Evolutionary conservation across 2,888 invertebrate genomes (phyloP).

Genomic region (Pseudoips prasinana): DNA sequence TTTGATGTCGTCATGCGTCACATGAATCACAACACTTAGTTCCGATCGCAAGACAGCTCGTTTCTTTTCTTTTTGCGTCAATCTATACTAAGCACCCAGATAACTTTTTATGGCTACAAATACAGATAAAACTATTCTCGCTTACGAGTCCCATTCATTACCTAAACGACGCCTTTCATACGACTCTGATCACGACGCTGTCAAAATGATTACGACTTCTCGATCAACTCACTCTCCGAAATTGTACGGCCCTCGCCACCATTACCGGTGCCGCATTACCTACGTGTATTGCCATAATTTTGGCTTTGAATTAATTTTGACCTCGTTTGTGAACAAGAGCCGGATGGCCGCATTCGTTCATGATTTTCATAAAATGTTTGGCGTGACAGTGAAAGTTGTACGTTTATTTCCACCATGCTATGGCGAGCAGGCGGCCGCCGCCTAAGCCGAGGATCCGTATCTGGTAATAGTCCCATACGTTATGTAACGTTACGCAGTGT

Average conservation of each 20-base stretch:
- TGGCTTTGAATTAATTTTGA: constrained; percentile 12
- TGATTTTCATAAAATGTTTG: constrained; percentile 32
- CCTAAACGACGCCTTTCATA: constrained; percentile 10
- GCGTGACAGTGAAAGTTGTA: constrained; percentile 55
- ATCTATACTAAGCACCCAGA: too few species aligned
- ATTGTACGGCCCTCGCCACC: too few species aligned
- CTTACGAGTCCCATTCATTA: constrained; percentile 7
- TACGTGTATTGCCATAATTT: neutral
- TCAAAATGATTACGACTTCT: constrained; percentile 20
- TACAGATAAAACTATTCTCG: too few species aligned
- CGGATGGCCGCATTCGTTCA: constrained; percentile 15
- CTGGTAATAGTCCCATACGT: constrained; percentile 86
- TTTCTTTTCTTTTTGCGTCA: too few species aligned
- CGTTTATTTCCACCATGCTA: constrained; percentile 81
- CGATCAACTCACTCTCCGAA: constrained; percentile 6
- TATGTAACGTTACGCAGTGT: constrained; percentile 56
- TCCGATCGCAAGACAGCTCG: too few species aligned
- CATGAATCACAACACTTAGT: too few species aligned
- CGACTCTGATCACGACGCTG: constrained; percentile 23
- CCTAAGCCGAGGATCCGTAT: constrained; percentile 95
- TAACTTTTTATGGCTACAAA: too few species aligned
- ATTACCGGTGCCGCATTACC: too few species aligned
- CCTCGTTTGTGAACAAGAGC: constrained; percentile 16
- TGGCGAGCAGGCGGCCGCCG: constrained; percentile 88
- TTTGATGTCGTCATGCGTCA: too few species aligned